Conservation (phyloP, 2,797 vertebrate species). For the Etheostoma perlongum region DNA sequence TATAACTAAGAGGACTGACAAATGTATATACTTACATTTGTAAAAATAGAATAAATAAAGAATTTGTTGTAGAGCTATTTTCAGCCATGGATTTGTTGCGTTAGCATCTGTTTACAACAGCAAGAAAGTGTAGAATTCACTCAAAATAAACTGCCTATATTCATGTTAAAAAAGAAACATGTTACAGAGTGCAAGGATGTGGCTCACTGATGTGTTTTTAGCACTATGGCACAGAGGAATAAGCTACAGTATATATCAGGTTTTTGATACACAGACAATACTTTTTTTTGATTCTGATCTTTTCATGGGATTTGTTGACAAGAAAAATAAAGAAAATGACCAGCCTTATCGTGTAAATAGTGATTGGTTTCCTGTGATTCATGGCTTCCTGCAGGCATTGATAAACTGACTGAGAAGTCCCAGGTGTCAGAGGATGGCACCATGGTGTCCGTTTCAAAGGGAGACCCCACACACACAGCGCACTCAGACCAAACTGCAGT, state of each 20-base stretch:
- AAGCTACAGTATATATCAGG: background rate
- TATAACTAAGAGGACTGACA: background rate
- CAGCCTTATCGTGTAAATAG: background rate
- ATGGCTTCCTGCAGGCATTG: slow-evolving; percentile 86
- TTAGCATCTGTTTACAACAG: background rate
- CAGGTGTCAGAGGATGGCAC: slow-evolving; percentile 98
- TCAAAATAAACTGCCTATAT: background rate
- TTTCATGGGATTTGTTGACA: background rate
- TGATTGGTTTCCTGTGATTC: background rate
- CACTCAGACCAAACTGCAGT: slow-evolving; percentile 75
- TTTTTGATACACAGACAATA: background rate
- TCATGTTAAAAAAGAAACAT: background rate
- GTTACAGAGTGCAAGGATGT: background rate
- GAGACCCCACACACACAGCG: slow-evolving; percentile 70
- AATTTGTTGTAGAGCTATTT: background rate
- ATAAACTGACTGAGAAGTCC: slow-evolving; percentile 97
- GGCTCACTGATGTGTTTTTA: background rate
- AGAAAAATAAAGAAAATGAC: background rate
- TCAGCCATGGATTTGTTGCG: background rate
- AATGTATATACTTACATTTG: background rate
- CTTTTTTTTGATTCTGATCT: background rate
- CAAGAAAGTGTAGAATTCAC: background rate
- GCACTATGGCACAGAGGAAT: background rate
- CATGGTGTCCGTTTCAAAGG: slow-evolving; percentile 89
- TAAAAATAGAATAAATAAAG: background rate